Base-by-base conservation (phyloP, 1,140 invertebrate genomes). In the Penaeus japonicus region DNA sequence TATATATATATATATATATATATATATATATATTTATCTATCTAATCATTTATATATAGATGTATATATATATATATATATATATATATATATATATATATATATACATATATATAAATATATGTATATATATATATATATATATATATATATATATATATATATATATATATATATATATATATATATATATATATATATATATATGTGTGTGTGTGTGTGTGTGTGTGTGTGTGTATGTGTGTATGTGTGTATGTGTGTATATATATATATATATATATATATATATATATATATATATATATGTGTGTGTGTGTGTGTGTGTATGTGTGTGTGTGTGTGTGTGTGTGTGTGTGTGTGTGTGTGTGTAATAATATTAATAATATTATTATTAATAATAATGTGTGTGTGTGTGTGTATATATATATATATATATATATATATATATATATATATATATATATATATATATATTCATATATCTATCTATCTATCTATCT, bases 31-130 rank as follows among this genome's bases (percentile, higher is more conserved):
- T 65, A 65, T 15, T 24, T 15, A 65, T 15, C n/a, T 15, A 65
- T 15, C n/a, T 15, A 65, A 4, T 24, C 7, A 65, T 15, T 24
- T 15, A 65, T 15, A 65, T 15, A 65, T 15, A 65, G 4, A 65
- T 65, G 30, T 65, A 65, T 65, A 65, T 65, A 65, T 65, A 65
- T 65, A 65, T 65, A 65, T 65, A 65, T 65, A 65, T 65, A 65
- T 65, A 65, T 65, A 65, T 65, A 65, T 65, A 65, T 65, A 65
- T 65, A 65, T 65, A 65, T 65, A 65, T 65, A 65, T 65, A 65
- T 65, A 65, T 65, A 65, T 65, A 7, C 30, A 18, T 65, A 18
- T 65, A 18, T 65, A 18, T 65, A 18, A 24, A 18, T 65, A 18
- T 65, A 18, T 65, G 20, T 65, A 18, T 65, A 18, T 65, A 15